Percentiles rank a stretch among this genome's conserved stretches.
phyloP scores from a whole-genome alignment of 2,113 vertebrate species.

The Ifrita kowaldi region DNA sequence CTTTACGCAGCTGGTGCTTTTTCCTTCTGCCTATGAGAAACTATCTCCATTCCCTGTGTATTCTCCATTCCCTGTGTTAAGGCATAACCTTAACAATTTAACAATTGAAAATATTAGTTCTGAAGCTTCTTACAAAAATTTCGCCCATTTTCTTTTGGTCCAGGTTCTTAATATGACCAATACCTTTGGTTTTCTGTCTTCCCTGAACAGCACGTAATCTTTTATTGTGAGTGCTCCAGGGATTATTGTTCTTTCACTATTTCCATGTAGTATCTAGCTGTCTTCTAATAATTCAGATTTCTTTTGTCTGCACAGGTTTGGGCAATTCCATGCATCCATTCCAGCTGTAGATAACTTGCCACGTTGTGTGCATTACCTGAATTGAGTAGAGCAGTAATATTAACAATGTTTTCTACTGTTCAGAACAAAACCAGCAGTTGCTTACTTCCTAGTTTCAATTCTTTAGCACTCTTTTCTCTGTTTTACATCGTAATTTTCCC shows the following conservation, averaged over 20 bases:
- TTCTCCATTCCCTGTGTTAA: not conserved
- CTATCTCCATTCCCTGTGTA: not conserved
- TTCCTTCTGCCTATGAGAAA: not conserved
- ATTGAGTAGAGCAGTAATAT: not conserved
- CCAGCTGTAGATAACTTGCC: not conserved
- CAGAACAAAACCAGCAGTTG: not conserved
- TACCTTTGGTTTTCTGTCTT: not conserved
- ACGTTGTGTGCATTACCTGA: rapidly evolving
- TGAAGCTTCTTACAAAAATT: not conserved
- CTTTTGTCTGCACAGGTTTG: not conserved
- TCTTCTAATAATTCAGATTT: not conserved
- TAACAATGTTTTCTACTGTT: not conserved
- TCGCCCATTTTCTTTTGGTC: not conserved
- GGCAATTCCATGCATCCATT: not conserved
- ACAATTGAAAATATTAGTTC: not conserved
- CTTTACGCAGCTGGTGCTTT: not conserved
- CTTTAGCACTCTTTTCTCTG: not conserved
- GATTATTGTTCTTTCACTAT: not conserved
- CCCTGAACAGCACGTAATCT: not conserved
- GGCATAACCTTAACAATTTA: not conserved
- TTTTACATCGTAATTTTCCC: not conserved
- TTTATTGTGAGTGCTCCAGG: not conserved
- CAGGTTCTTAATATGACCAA: not conserved
- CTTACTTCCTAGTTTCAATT: not conserved
- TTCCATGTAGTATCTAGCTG: not conserved